phyloP scores from a whole-genome alignment of 2,888 invertebrate species.

The Gastracanthus pulcherrimus region DNA sequence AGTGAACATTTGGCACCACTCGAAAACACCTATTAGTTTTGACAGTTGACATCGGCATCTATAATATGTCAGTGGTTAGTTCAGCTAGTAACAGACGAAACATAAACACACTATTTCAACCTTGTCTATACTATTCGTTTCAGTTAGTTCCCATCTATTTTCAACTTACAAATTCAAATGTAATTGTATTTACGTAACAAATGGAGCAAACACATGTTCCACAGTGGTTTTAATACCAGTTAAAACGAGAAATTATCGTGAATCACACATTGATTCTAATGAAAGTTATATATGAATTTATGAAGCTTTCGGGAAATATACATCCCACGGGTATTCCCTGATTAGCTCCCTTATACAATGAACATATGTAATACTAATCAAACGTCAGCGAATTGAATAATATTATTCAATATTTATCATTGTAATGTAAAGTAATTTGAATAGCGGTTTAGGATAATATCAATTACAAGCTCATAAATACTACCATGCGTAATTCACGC shows the following conservation, averaged over 20 bases:
- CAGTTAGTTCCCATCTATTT: no score
- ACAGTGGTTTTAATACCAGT: neutral
- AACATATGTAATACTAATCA: constrained; percentile 15
- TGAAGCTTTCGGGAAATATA: neutral
- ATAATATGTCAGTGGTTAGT: neutral
- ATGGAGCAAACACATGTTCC: neutral
- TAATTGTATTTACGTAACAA: neutral
- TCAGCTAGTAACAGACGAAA: neutral
- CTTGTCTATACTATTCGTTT: neutral
- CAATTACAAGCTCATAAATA: neutral
- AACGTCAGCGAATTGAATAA: neutral
- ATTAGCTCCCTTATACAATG: neutral
- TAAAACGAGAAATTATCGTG: neutral
- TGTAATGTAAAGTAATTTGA: neutral
- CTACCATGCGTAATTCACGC: neutral
- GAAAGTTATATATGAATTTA: constrained; percentile 18
- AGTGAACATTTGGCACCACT: neutral
- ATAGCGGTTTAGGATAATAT: neutral
- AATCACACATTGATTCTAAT: neutral
- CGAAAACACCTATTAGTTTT: constrained; percentile 15
- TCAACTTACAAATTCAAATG: neutral
- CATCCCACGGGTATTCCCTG: neutral
- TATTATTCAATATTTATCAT: neutral
- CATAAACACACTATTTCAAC: neutral
- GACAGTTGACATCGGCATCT: neutral